These are phyloP conservation scores for Dryomyza anilis DNA, from an alignment of 2,888 invertebrate species.

Conservation along the genomic window DNA sequence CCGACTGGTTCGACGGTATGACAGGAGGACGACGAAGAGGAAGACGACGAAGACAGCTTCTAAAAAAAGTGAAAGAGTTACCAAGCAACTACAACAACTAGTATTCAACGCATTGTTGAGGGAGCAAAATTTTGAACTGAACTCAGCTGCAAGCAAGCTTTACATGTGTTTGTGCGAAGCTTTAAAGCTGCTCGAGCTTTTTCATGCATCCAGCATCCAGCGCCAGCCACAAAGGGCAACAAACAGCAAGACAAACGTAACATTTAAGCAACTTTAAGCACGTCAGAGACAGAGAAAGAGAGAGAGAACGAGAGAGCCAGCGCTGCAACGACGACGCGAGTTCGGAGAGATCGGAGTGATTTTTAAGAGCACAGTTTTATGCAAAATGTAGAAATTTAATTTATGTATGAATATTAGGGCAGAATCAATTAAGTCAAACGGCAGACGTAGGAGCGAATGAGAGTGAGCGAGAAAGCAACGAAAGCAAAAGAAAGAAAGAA, in stretches of 20 bases:
- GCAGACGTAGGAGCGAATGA: background rate
- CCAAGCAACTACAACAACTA: background rate
- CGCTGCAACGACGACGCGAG: no score
- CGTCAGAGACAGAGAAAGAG: background rate
- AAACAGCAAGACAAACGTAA: background rate
- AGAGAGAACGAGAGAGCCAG: background rate
- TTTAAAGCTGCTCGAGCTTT: conserved; percentile 1
- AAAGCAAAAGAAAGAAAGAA: background rate
- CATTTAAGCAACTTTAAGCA: background rate
- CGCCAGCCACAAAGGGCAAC: background rate
- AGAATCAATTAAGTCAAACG: background rate
- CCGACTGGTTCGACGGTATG: conserved; percentile 54
- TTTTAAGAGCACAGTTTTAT: conserved; percentile 28
- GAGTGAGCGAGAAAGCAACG: background rate
- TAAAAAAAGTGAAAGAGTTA: conserved; percentile 40
- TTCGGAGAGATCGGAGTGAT: background rate
- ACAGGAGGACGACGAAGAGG: conserved; percentile 47
- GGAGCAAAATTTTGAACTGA: background rate
- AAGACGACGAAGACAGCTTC: conserved; percentile 61
- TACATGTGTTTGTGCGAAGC: background rate
- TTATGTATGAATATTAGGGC: conserved; percentile 7
- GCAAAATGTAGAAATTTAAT: conserved; percentile 24
- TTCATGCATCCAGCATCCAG: background rate
- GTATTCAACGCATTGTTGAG: conserved; percentile 3
- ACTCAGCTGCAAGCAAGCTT: conserved; percentile 6